phyloP scores from a whole-genome alignment of 2,113 vertebrate genomes.

The Sphaerodactylus townsendi region DNA sequence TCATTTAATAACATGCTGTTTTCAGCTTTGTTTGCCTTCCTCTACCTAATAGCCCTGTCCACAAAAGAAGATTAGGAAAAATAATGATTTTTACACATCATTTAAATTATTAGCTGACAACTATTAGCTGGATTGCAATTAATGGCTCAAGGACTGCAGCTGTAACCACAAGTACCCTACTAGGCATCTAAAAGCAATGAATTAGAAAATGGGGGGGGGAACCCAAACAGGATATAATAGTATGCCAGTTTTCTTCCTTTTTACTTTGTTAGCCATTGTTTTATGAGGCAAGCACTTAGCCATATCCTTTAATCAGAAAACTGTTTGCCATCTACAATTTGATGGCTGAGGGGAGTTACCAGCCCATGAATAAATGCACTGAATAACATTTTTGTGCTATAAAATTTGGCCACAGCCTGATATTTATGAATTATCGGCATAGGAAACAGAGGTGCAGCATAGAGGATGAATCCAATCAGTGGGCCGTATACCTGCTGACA shows the following conservation, averaged over 20 bases:
- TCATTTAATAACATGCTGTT: background rate
- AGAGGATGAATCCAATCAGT: too few species aligned
- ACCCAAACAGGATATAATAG: background rate
- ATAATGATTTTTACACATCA: slow-evolving; percentile 26
- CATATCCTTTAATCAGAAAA: background rate
- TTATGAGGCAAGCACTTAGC: background rate
- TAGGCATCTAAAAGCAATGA: background rate
- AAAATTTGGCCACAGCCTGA: too few species aligned
- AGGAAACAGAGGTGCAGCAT: too few species aligned
- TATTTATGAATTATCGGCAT: too few species aligned
- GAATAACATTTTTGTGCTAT: too few species aligned
- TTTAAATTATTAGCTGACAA: background rate
- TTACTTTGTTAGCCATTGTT: background rate
- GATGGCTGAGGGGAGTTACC: too few species aligned
- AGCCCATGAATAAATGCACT: too few species aligned
- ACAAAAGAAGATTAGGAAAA: slow-evolving; percentile 41
- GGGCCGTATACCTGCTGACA: too few species aligned
- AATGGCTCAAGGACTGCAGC: background rate
- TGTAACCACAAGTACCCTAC: slow-evolving; percentile 1
- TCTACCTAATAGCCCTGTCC: slow-evolving; percentile 32
- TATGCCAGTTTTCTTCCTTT: background rate
- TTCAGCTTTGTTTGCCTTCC: slow-evolving; percentile 15
- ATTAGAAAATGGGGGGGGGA: slow-evolving; percentile 4
- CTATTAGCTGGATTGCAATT: slow-evolving; percentile 5
- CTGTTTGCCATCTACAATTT: too few species aligned